Evolutionary conservation across 2,797 vertebrate genomes (phyloP), one percentile per base, ranked within the genome.

Genomic region (Lacerta agilis): DNA sequence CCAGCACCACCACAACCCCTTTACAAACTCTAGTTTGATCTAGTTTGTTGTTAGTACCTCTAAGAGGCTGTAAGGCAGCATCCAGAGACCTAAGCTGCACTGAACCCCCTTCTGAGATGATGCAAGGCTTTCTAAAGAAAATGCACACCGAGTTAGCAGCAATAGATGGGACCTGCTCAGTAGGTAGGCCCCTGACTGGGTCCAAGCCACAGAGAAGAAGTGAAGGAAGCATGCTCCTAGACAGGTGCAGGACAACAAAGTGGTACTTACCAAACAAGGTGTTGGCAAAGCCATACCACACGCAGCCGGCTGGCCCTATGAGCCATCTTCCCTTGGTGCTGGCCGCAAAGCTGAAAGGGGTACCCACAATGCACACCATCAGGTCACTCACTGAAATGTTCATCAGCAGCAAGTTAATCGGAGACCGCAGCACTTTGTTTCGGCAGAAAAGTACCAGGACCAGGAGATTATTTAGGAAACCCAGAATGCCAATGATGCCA

Each of bases 241-340:
- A 33, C 1, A 49, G 66, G 18, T 33, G 45, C n/a, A 45, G 25
- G 45, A n/a, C 36, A 67, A 58, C 38, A 75, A n/a, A n/a, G 6
- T 10, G 33, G 29, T 20, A 97, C 98, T 97, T 93, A 98, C 98
- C 98, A 45, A 98, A 98, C 27, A 98, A 96, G 7, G 97, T 95
- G 93, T 97, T 98, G 91, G 95, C 96, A 91, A 98, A 98, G 73
- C 97, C 97, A 93, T 98, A 98, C 97, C 98, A 98, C 90, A 98
- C 95, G 91, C 98, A 98, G 11, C 97, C 97, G 1, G 45, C 64
- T 1, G 94, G 76, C 13, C 98, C 97, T n/a, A 98, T 97, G 80
- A 98, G 97, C 98, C 98, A 98, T 43, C 93, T 94, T 94, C 97
- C 97, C 92, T 97, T 97, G 67, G 96, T 97, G 95, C 97, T 98